Conservation (phyloP, 2,113 vertebrate genomes). For the Megaceryle torquata region DNA sequence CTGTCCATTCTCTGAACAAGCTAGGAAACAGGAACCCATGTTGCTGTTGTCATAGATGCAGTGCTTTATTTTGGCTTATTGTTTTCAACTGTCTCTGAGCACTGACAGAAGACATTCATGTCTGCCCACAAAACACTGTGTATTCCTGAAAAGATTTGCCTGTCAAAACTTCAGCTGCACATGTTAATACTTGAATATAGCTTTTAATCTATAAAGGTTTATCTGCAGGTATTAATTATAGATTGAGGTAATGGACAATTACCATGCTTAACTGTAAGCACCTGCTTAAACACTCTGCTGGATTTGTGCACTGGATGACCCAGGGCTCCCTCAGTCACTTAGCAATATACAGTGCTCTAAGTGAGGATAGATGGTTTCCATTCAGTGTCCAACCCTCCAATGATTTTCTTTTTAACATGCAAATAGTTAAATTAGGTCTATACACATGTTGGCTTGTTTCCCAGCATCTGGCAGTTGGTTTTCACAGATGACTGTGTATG, state of each 20-base stretch:
- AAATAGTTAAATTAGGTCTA: background rate
- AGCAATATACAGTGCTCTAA: background rate
- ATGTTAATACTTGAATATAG: background rate
- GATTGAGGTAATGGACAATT: background rate
- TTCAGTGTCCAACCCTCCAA: background rate
- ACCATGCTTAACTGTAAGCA: background rate
- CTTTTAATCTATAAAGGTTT: background rate
- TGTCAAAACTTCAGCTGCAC: background rate
- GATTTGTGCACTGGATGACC: background rate
- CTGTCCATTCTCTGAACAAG: background rate
- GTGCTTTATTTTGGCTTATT: background rate
- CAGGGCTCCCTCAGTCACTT: background rate
- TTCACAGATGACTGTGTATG: background rate
- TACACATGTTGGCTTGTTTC: background rate
- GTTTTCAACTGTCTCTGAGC: background rate
- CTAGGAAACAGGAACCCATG: background rate
- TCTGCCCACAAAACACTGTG: background rate
- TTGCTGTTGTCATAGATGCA: background rate
- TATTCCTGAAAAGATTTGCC: background rate
- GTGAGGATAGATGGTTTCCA: background rate
- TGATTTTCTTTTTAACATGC: background rate
- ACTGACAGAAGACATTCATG: background rate
- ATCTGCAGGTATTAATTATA: background rate
- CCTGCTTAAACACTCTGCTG: background rate
- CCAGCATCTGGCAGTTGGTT: background rate